Conservation (phyloP, 35 echinoderm and acorn worm genomes). For the Holothuria glaberrima region DNA sequence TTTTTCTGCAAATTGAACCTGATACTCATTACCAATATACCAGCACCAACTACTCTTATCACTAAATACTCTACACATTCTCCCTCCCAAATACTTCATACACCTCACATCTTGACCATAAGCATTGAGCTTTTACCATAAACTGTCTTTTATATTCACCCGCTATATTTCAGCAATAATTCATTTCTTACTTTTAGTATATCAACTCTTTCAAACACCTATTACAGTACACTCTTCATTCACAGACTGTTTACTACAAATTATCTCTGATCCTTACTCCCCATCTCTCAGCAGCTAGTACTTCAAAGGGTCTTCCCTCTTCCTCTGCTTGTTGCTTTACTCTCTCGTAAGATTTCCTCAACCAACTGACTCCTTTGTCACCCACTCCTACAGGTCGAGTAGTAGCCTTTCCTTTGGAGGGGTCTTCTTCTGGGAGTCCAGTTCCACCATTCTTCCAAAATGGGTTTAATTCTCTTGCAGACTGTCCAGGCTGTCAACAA, state of each 20-base stretch:
- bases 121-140: too few relatives aligned
- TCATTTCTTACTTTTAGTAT: too few relatives aligned
- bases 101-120: too few relatives aligned
- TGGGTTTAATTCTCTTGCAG: constrained; percentile 86
- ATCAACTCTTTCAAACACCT: too few relatives aligned
- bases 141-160: too few relatives aligned
- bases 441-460: constrained; percentile 98
- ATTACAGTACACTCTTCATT: neutral
- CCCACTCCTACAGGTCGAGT: constrained; percentile 37
- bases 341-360: constrained; percentile 87
- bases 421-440: constrained; percentile 85
- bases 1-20: too few relatives aligned
- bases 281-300: constrained; percentile 84
- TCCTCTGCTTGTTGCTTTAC: constrained; percentile 72
- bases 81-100: too few relatives aligned
- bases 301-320: constrained; percentile 69
- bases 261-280: constrained; percentile 73
- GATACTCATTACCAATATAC: too few relatives aligned
- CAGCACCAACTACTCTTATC: too few relatives aligned
- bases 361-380: constrained; percentile 78
- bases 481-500: constrained; percentile 61
- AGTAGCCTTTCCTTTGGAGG: constrained; percentile 1
- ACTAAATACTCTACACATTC: too few relatives aligned
- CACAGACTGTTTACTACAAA: neutral
- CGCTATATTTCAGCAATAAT: too few relatives aligned